Percentiles rank a stretch among this genome's conserved stretches.
Evolutionary conservation across 2,888 invertebrate species (phyloP).

Genomic region (Acholoe squamosa): DNA sequence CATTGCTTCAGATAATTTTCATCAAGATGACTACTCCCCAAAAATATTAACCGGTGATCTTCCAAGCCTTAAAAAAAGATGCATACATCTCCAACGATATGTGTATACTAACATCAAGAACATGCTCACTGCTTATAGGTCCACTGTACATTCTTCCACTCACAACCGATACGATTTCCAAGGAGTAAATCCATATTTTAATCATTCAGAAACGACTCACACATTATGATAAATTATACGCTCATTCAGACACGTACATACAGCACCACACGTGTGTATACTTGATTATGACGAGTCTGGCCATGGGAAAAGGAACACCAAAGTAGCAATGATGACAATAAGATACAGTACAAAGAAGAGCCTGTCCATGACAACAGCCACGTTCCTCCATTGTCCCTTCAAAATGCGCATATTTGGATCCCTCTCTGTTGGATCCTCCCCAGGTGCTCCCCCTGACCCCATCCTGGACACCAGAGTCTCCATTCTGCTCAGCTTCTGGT

Average conservation of each 20-base stretch:
- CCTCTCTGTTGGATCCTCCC: neutral
- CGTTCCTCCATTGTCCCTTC: constrained; percentile 47
- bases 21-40: too few species aligned
- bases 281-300: neutral
- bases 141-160: too few species aligned
- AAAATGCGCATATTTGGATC: constrained; percentile 8
- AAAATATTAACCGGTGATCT: too few species aligned
- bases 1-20: too few species aligned
- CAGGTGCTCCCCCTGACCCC: neutral
- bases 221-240: too few species aligned
- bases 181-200: too few species aligned
- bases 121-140: too few species aligned
- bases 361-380: constrained; percentile 60
- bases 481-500: constrained; percentile 37
- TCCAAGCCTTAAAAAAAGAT: too few species aligned
- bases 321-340: constrained; percentile 21
- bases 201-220: too few species aligned
- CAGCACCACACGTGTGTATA: neutral
- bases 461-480: constrained; percentile 19
- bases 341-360: constrained; percentile 51
- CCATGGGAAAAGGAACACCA: constrained; percentile 56
- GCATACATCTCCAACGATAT: too few species aligned
- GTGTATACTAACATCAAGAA: too few species aligned
- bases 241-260: neutral
- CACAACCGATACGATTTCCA: too few species aligned